A percentile compares a stretch with the other conserved stretches of the same genome.
Conservation (phyloP, 2,797 vertebrate genomes). For the Selene dorsalis region DNA sequence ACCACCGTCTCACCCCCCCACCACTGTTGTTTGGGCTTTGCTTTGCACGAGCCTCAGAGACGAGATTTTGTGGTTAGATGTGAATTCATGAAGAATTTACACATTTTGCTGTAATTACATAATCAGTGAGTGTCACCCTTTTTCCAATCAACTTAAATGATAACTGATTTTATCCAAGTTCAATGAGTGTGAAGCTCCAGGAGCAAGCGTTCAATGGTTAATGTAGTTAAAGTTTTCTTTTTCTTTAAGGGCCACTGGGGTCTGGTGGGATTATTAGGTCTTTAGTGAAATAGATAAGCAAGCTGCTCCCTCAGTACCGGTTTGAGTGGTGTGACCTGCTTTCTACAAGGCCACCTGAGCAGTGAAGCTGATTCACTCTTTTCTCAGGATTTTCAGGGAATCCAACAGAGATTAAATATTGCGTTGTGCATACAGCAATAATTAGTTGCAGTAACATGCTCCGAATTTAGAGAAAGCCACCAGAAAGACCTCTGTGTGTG, state of each 20-base stretch:
- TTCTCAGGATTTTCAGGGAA: constrained; percentile 55
- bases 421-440: constrained; percentile 56
- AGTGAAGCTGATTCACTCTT: constrained; percentile 40
- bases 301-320: constrained; percentile 35
- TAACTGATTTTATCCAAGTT: not conserved
- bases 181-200: not conserved
- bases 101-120: constrained; percentile 10
- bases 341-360: constrained; percentile 54
- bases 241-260: constrained; percentile 17
- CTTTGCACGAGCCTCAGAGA: constrained; percentile 14
- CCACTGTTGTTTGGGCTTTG: constrained; percentile 28
- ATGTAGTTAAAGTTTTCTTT: constrained; percentile 2
- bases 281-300: constrained; percentile 46
- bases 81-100: constrained; percentile 27
- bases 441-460: constrained; percentile 60
- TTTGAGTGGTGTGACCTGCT: constrained; percentile 65
- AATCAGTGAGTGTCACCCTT: not conserved
- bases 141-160: not conserved
- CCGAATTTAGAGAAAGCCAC: constrained; percentile 53
- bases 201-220: constrained; percentile 1
- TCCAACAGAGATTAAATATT: constrained; percentile 72
- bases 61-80: constrained; percentile 24
- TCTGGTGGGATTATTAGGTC: constrained; percentile 48
- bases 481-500: constrained; percentile 54
- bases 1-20: constrained; percentile 29